Conservation (phyloP, 2,888 invertebrate genomes). For the Cabera pusaria region DNA sequence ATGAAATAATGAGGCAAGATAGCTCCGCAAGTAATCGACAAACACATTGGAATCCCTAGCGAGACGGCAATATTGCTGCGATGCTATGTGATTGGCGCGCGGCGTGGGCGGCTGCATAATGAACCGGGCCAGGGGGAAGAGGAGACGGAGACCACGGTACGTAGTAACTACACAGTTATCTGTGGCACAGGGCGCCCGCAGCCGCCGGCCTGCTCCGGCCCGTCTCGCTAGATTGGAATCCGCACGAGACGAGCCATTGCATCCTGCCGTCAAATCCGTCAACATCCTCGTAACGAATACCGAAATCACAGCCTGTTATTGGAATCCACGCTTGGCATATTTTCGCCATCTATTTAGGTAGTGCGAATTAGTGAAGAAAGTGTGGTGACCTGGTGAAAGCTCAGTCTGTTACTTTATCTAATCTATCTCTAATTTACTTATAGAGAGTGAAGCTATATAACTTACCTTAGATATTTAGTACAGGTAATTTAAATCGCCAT, state of each 20-base stretch:
- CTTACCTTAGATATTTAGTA: too few species aligned
- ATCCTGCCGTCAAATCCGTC: conserved; percentile 59
- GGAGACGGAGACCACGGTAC: conserved; percentile 39
- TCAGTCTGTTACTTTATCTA: too few species aligned
- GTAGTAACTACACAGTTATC: too few species aligned
- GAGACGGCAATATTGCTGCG: conserved; percentile 73
- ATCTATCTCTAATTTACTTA: too few species aligned
- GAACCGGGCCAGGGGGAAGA: conserved; percentile 51
- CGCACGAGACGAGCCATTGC: conserved; percentile 52
- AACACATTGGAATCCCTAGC: conserved; percentile 67
- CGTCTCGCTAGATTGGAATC: conserved; percentile 64
- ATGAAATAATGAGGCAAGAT: conserved; percentile 26
- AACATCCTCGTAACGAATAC: conserved; percentile 50
- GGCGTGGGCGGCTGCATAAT: conserved; percentile 79
- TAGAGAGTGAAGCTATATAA: too few species aligned
- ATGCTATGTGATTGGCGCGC: conserved; percentile 78
- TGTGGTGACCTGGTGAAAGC: too few species aligned
- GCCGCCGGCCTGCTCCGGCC: conserved; percentile 27
- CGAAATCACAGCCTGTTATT: conserved; percentile 35
- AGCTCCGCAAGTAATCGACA: conserved; percentile 49
- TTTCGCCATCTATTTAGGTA: conserved; percentile 1
- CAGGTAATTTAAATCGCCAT: too few species aligned
- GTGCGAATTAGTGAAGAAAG: background rate
- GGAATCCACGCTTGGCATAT: conserved; percentile 21
- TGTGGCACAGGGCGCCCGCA: conserved; percentile 10